Conservation (phyloP, 1,140 invertebrate species). For the Steinernema feltiae region DNA sequence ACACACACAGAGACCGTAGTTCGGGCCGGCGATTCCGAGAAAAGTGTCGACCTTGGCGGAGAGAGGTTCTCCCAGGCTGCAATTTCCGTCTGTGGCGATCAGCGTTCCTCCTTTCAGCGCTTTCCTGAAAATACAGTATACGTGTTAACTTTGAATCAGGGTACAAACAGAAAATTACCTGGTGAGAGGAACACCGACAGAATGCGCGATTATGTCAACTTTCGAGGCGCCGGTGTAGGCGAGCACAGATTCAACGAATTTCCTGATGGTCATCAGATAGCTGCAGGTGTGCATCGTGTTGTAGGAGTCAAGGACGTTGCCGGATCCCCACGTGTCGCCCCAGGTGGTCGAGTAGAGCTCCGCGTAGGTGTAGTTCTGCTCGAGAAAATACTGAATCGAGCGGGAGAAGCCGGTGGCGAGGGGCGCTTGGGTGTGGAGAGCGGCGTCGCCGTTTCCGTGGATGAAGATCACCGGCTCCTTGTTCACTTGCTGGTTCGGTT, state of each 20-base stretch:
- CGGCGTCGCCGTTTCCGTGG: conserved; percentile 52
- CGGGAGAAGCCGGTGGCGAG: conserved; percentile 50
- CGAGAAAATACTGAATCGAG: conserved; percentile 56
- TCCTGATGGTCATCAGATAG: conserved; percentile 49
- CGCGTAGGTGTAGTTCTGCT: conserved; percentile 50
- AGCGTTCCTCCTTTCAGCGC: conserved; percentile 54
- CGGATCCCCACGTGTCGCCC: conserved; percentile 58
- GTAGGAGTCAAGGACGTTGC: conserved; percentile 52
- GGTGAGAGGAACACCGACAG: conserved; percentile 48
- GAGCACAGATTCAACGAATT: conserved; percentile 52
- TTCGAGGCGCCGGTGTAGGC: conserved; percentile 51
- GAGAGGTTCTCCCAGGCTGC: conserved; percentile 50
- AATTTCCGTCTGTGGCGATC: conserved; percentile 57
- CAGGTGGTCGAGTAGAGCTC: conserved; percentile 56
- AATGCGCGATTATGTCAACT: conserved; percentile 56
- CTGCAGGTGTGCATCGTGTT: conserved; percentile 53
- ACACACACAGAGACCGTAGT: conserved; percentile 55
- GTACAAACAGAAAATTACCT: conserved; percentile 31
- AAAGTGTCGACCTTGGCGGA: conserved; percentile 49
- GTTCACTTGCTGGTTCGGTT: conserved; percentile 37
- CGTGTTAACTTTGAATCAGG: not conserved
- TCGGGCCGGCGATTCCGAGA: conserved; percentile 53
- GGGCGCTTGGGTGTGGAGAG: conserved; percentile 55
- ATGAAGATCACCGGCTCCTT: conserved; percentile 57
- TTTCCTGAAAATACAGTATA: conserved; percentile 43